Conservation (phyloP, 2,113 vertebrate species). For the Halcyon senegalensis region DNA sequence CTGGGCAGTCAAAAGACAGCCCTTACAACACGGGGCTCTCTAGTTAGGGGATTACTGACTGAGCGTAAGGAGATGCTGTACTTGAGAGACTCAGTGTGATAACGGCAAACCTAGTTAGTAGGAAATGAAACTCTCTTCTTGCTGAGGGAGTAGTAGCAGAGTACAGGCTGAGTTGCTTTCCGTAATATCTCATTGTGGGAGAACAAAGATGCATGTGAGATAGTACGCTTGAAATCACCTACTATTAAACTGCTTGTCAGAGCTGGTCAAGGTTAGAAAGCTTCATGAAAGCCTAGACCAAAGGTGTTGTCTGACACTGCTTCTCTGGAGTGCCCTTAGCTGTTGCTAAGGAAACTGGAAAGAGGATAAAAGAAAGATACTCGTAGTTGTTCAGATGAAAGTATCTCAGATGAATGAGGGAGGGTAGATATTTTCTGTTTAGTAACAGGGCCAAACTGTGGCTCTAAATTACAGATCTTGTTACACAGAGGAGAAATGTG, state of each 20-base stretch:
- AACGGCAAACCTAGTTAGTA: background rate
- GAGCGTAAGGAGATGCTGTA: background rate
- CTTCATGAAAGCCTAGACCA: background rate
- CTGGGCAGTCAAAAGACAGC: background rate
- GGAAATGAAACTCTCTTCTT: background rate
- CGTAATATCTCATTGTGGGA: background rate
- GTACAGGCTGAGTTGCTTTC: background rate
- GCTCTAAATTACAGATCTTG: background rate
- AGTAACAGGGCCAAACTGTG: background rate
- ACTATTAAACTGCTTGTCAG: background rate
- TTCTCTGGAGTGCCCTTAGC: conserved; percentile 17
- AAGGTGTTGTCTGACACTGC: background rate
- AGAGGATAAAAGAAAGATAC: background rate
- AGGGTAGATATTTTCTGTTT: conserved; percentile 26
- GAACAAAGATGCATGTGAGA: background rate
- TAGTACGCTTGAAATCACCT: background rate
- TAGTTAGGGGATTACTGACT: background rate
- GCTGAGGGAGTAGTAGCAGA: background rate
- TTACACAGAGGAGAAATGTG: background rate
- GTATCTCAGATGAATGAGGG: background rate
- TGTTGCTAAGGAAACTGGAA: conserved; percentile 46
- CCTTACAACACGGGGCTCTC: background rate
- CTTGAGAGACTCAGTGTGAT: background rate
- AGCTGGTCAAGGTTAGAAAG: conserved; percentile 19
- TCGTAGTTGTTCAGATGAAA: background rate